These are phyloP conservation scores for Boloria selene DNA, from an alignment of 2,888 invertebrate genomes.

Conservation along the genomic window DNA sequence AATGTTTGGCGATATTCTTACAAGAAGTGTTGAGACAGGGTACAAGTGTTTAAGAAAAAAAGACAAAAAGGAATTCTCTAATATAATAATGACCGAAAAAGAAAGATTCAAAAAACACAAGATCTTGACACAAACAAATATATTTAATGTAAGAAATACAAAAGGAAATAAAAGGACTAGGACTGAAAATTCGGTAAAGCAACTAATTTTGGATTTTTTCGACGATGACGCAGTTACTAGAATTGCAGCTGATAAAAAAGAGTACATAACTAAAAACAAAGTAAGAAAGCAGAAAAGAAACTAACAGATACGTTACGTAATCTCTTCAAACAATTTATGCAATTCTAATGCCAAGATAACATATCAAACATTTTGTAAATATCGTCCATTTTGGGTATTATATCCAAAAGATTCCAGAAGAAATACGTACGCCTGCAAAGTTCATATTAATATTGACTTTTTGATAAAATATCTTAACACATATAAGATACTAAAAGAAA, in stretches of 20 bases:
- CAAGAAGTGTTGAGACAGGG: background rate
- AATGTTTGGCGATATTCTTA: slow-evolving; percentile 3
- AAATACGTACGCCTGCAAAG: slow-evolving; percentile 35
- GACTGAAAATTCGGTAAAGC: slow-evolving; percentile 6
- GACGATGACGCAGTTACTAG: slow-evolving; percentile 32
- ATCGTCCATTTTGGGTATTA: slow-evolving; percentile 39
- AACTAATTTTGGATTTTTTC: slow-evolving; percentile 34
- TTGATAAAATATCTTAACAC: slow-evolving; percentile 31
- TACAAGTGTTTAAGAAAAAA: slow-evolving; percentile 4
- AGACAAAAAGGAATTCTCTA: background rate
- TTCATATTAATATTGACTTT: slow-evolving; percentile 36
- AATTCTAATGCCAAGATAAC: slow-evolving; percentile 8
- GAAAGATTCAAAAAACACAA: slow-evolving; percentile 11
- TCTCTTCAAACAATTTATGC: slow-evolving; percentile 31
- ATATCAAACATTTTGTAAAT: slow-evolving; percentile 36
- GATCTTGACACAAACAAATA: background rate
- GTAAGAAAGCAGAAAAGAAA: slow-evolving; percentile 32
- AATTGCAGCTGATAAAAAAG: slow-evolving; percentile 34
- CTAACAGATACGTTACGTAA: slow-evolving; percentile 30
- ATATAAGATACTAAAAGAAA: slow-evolving; percentile 30
- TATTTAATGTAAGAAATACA: slow-evolving; percentile 6
- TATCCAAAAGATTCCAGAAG: slow-evolving; percentile 30
- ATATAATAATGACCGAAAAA: slow-evolving; percentile 2
- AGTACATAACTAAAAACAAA: slow-evolving; percentile 28
- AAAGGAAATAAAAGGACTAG: background rate